Conservation (phyloP, 1,140 invertebrate genomes). For the Mizuhopecten yessoensis region DNA sequence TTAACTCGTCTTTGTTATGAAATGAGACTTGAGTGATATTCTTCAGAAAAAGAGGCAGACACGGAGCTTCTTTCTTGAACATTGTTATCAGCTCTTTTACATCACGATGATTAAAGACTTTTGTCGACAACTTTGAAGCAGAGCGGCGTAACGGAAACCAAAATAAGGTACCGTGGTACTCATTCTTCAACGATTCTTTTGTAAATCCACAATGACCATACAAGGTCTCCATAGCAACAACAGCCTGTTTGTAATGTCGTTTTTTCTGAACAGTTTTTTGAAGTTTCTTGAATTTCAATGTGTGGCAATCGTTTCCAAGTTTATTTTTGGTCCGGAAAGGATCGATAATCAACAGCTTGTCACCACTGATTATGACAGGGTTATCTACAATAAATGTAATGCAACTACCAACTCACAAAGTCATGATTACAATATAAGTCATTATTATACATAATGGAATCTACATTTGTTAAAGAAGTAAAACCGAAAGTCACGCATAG, state of each 20-base stretch:
- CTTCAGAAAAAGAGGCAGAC: slow-evolving; percentile 22
- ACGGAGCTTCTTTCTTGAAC: slow-evolving; percentile 32
- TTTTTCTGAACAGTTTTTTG: too few species aligned
- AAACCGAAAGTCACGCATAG: too few species aligned
- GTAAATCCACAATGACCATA: too few species aligned
- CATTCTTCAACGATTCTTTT: not conserved
- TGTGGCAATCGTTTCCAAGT: slow-evolving; percentile 34
- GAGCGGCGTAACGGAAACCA: slow-evolving; percentile 46
- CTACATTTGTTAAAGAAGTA: too few species aligned
- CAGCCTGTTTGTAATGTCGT: too few species aligned
- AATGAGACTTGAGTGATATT: not conserved
- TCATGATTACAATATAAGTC: too few species aligned
- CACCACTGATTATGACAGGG: slow-evolving; percentile 54
- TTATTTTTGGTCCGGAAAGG: not conserved
- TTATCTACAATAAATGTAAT: slow-evolving; percentile 41
- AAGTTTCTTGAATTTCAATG: slow-evolving; percentile 4
- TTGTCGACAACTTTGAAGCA: not conserved
- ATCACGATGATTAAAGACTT: not conserved
- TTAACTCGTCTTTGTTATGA: too few species aligned
- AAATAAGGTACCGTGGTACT: slow-evolving; percentile 41
- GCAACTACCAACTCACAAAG: too few species aligned
- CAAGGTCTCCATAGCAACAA: too few species aligned
- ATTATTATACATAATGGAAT: too few species aligned
- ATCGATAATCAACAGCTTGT: slow-evolving; percentile 44
- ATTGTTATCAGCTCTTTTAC: not conserved